Base-by-base conservation (phyloP, 2,797 vertebrate genomes). In the Lagorchestes hirsutus region DNA sequence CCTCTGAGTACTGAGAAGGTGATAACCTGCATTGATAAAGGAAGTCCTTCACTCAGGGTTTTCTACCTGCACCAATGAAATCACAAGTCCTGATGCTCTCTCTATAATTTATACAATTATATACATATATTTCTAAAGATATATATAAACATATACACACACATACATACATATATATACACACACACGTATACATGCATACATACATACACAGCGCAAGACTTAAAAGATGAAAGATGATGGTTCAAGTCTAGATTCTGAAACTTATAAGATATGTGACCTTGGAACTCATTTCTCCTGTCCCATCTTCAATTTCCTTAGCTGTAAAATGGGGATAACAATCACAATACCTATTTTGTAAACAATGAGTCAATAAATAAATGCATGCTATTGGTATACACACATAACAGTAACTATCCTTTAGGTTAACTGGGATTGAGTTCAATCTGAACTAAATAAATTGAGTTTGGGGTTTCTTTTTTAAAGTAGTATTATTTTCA, bases 391-490 rank as follows among this genome's bases (percentile, higher is more conserved):
- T 1, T 24, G 40, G 94, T 93, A 54, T 92, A 92, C 58, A 93
- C 59, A 94, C 0, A 93, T 56, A 93, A 56, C 57, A 95, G 31
- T 93, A 91, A 95, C 94, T 31, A 46, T 91, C 94, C 92, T 56
- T 90, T 55, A 94, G 52, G 11, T 90, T 96, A 95, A 95, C 0
- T 55, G 50, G 67, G 91, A 95, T 52, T 6, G 90, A 97, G 95
- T 46, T 40, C 95, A 95, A 95, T 31, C 94, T 55, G 96, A 93
- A 94, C 90, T 58, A 92, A 56, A 16, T 92, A 96, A 96, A 56
- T 92, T 18, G 94, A 93, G 94, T 93, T 58, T 95, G 57, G 93
- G 54, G 56, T 3, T 40, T 62, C 29, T 59, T 59, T 62, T 62
- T 62, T 62, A 74, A 74, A 74, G n/a, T 11, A 46, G 40, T 46